Percentiles rank a stretch among this genome's conserved stretches.
Conservation (phyloP, 2,797 vertebrate species). For the Kryptolebias ocellatus region DNA sequence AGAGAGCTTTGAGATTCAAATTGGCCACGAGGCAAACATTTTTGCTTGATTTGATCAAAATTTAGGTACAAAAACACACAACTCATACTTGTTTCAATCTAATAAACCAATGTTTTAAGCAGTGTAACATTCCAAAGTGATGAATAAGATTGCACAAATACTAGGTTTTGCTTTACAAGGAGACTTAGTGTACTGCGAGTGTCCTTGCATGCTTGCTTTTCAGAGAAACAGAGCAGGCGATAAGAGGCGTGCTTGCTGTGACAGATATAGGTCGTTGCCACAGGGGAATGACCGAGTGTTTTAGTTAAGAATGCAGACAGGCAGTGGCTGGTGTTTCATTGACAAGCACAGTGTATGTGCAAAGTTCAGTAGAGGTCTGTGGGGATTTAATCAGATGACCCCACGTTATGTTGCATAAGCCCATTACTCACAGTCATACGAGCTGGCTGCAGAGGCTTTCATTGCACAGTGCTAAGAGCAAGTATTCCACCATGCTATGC, state of each 20-base stretch:
- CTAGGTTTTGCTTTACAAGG: neutral
- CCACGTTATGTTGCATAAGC: conserved; percentile 65
- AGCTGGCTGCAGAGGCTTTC: conserved; percentile 45
- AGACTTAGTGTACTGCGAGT: too few relatives aligned
- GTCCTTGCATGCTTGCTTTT: conserved; percentile 4
- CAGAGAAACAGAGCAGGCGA: conserved; percentile 29
- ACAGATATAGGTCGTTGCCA: conserved; percentile 61
- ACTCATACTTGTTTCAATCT: neutral
- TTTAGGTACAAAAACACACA: neutral
- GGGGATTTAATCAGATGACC: conserved; percentile 39
- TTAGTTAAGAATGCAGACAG: conserved; percentile 25
- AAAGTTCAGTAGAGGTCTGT: conserved; percentile 36
- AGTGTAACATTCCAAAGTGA: neutral
- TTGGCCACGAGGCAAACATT: neutral
- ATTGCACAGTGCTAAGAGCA: conserved; percentile 30
- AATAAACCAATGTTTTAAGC: neutral
- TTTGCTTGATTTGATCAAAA: neutral
- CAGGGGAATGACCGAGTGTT: conserved; percentile 8
- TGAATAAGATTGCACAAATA: conserved; percentile 28
- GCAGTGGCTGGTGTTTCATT: conserved; percentile 20
- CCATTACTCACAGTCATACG: conserved; percentile 64
- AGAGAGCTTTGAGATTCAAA: neutral
- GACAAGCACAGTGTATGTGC: conserved; percentile 39
- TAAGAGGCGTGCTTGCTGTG: conserved; percentile 3
- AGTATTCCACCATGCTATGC: conserved; percentile 19